Evolutionary conservation across 2,888 invertebrate species (phyloP), one percentile per base, ranked within the genome.

Genomic region (Diogma glabrata): DNA sequence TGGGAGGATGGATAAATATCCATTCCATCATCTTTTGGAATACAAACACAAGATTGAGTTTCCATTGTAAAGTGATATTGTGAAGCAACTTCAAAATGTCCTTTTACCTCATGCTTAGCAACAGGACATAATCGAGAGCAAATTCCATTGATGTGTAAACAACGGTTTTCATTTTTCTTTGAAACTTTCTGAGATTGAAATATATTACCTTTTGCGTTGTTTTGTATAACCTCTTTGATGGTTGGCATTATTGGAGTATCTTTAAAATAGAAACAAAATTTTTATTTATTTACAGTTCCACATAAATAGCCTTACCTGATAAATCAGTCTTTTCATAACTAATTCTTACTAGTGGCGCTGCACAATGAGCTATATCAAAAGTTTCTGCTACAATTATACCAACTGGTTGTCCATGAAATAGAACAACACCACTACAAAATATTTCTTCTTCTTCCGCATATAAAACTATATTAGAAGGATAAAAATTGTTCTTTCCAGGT

Each of bases 51-150:
- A 1, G 74, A 74, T 52, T 81, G 81, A 0, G 80, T 75, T 60
- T 85, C 85, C 79, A 85, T 79, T 6, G 77, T 75, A 58, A 77
- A 83, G 63, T 85, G 84, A 62, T 79, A 82, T 61, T 86, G 85
- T 3, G 73, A 61, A 14, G 76, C 77, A 47, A 74, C 57, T 47
- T 70, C 67, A 51, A 74, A 67, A 51, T 67, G 71, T 1, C 82
- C 84, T 47, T 70, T 69, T 5, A 81, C 59, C 8, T 59, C 60
- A 26, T 58, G 55, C 14, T 65, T 55, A 54, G n/a, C 54, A 54
- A 9, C 60, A n/a, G n/a, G n/a, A n/a, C n/a, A n/a, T n/a, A n/a
- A n/a, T n/a, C n/a, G n/a, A n/a, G n/a, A n/a, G n/a, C n/a, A n/a
- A n/a, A n/a, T n/a, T n/a, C n/a, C n/a, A n/a, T n/a, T n/a, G n/a